Conservation (phyloP, 2,888 invertebrate species). For the Imbricaverruca yamaguchii region DNA sequence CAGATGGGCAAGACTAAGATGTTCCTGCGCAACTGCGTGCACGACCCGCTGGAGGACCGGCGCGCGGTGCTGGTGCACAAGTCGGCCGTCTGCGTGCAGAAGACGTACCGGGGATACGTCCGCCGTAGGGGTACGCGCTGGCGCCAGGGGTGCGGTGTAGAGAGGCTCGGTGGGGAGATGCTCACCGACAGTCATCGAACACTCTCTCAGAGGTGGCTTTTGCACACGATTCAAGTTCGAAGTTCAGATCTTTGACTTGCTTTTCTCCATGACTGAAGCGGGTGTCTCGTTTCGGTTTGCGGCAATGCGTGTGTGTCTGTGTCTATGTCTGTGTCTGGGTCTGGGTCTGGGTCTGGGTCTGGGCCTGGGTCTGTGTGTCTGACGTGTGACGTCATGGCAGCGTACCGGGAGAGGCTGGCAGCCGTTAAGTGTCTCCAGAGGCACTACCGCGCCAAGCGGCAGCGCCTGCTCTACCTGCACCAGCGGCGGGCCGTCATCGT, state of each 20-base stretch:
- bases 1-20: constrained; percentile 79
- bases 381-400: constrained; percentile 18
- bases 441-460: constrained; percentile 70
- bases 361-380: no score
- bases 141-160: no score
- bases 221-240: no score
- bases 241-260: no score
- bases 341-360: no score
- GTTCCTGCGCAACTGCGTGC: constrained; percentile 70
- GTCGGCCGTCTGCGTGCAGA: constrained; percentile 68
- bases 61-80: constrained; percentile 59
- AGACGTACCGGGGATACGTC: constrained; percentile 58
- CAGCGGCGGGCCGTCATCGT: constrained; percentile 75
- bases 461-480: constrained; percentile 68
- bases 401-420: constrained; percentile 56
- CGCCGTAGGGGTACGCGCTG: constrained; percentile 49
- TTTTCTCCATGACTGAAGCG: no score
- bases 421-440: constrained; percentile 71
- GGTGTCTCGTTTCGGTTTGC: no score
- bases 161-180: no score
- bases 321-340: no score
- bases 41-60: constrained; percentile 74
- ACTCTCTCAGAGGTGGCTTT: no score
- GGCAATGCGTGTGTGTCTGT: no score
- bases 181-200: no score